These are phyloP conservation scores for Oreonectes daqikongensis DNA, from an alignment of 2,797 vertebrate species.

Conservation along the genomic window DNA sequence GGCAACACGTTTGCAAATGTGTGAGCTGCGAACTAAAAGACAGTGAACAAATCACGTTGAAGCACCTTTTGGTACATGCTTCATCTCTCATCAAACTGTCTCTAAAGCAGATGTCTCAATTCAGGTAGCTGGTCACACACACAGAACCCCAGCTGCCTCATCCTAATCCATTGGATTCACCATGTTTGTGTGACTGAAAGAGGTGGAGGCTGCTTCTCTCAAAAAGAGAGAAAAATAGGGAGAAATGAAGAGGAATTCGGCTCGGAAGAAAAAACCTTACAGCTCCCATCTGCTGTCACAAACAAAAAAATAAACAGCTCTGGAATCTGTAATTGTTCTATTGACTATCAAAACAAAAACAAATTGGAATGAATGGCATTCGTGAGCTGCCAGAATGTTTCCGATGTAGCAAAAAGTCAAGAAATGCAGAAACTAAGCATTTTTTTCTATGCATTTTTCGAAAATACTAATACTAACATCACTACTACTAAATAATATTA, in stretches of 20 bases:
- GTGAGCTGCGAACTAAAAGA: neutral
- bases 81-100: constrained; percentile 39
- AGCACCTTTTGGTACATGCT: constrained; percentile 23
- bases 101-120: constrained; percentile 57
- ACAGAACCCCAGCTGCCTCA: constrained; percentile 51
- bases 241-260: constrained; percentile 5
- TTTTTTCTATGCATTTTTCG: no score
- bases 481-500: no score
- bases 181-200: constrained; percentile 53
- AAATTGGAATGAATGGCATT: constrained; percentile 43
- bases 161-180: constrained; percentile 55
- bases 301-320: constrained; percentile 32
- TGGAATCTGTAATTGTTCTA: constrained; percentile 48
- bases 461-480: no score
- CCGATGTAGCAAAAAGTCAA: neutral
- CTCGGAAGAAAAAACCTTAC: constrained; percentile 18
- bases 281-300: constrained; percentile 34
- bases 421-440: neutral
- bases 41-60: constrained; percentile 12
- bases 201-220: constrained; percentile 37
- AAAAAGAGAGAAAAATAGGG: constrained; percentile 22
- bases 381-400: constrained; percentile 32
- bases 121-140: constrained; percentile 57
- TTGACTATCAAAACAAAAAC: constrained; percentile 52
- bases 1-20: neutral